Base-by-base conservation (phyloP, 2,797 vertebrate genomes). In the Parotocinclus haroldoi region DNA sequence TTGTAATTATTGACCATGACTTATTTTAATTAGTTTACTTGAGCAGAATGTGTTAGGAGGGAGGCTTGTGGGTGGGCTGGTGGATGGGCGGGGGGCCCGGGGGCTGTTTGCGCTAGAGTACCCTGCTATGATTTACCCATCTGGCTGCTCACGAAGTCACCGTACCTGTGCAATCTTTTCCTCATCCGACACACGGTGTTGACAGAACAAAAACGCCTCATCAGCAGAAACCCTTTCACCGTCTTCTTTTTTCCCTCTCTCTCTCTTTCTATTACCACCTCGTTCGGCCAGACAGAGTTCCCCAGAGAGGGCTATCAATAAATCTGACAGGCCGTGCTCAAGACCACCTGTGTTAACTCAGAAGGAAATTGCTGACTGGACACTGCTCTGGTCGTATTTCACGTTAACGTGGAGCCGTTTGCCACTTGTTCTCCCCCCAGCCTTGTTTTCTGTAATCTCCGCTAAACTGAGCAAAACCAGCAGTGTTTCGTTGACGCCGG, bases 11-110 rank as follows among this genome's bases (percentile, higher is more conserved):
- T 66, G 85, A 85, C 83, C 87, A 78, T 80, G 85, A 81, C 83
- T 82, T 76, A 81, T 85, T 82, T 85, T 88, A 89, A 90, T 89
- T 85, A 89, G 87, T 86, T 84, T 75, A 85, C 82, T 89, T 88
- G 82, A 83, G 73, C 84, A 75, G 80, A 73, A 79, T 69, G 46
- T 39, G 69, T 51, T 83, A 80, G 80, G 81, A 75, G 77, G 57
- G 66, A 63, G 75, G 50, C 71, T 56, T 40, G 19, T 52, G 46
- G n/a, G 19, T 40, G n/a, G 27, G 27, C 27, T 2, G 27, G 27
- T 5, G 2, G 27, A 27, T 70, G 53, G 61, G 57, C 52, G 48
- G 46, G 8, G 49, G 50, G 66, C 71, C 65, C 7, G 12, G 61
- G n/a, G 74, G 79, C 67, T 37, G 17, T 71, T 66, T 42, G 7